Evolutionary conservation across 1,140 invertebrate species (phyloP), one percentile per base, ranked within the genome.

Genomic region (Andrena cerasifolii): DNA sequence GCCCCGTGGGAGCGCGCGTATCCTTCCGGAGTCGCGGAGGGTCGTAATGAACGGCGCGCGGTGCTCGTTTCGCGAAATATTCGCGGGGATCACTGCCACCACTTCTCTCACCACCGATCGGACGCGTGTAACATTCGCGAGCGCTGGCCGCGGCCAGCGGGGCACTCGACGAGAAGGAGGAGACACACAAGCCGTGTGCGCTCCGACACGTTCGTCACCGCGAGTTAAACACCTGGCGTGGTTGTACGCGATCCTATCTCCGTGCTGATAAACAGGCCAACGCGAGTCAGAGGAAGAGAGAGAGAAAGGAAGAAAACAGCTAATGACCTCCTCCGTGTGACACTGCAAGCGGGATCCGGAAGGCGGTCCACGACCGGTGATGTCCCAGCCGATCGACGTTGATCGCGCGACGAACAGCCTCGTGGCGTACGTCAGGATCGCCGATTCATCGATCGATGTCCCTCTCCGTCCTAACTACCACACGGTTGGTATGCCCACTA

Each of bases 21-120:
- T 67, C 58, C 61, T 77, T 71, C 58, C 67, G 53, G 31, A 75
- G 49, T 77, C 66, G 59, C 36, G 53, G 45, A 68, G 73, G 73
- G 73, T 76, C 73, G 73, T 28, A 16, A 26, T 77, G 47, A 61
- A n/a, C n/a, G n/a, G n/a, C 53, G 40, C 67, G 59, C 59, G 40
- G 1, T 31, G 14, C 54, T 62, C 43, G n/a, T 62, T 53, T 36
- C 66, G 67, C 67, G 67, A 73, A 78, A 72, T 53, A 65, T 58
- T 26, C 70, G 56, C 71, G 54, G n/a, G 58, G 33, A 51, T 45
- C 70, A 80, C 65, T 70, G 58, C 40, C 58, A 63, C 59, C 40
- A 77, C 59, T 62, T 70, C 28, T 58, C 47, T 36, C 51, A 26
- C 66, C 75, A 70, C 45, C 31, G 14, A 31, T 49, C 14, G 31